Conservation (phyloP, 30 jellyfish, hydroid and myxozoan species). For the Phacellophora camtschatica region DNA sequence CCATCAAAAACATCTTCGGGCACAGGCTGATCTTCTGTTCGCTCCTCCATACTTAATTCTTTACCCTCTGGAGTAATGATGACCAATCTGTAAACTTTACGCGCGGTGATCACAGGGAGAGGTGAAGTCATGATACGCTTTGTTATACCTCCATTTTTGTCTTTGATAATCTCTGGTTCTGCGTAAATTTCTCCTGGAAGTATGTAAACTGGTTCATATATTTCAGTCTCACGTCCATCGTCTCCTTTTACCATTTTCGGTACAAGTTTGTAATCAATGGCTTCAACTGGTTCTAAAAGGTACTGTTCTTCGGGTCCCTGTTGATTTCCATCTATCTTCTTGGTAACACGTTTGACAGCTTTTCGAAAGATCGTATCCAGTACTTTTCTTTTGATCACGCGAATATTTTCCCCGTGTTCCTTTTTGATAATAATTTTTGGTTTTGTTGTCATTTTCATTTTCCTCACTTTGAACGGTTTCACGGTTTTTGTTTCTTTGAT, state of each 20-base stretch:
- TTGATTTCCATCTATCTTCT: conserved; percentile 47
- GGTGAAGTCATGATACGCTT: conserved; percentile 48
- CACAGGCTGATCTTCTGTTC: conserved; percentile 32
- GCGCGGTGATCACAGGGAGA: conserved; percentile 74
- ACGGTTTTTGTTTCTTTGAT: neutral
- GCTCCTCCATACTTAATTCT: conserved; percentile 21
- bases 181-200: conserved; percentile 20
- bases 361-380: neutral
- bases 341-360: conserved; percentile 25
- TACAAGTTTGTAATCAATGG: conserved; percentile 26
- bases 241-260: conserved; percentile 10
- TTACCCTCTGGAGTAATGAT: conserved; percentile 51
- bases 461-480: conserved; percentile 14
- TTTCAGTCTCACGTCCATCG: conserved; percentile 25
- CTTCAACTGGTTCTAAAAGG: conserved; percentile 81
- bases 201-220: conserved; percentile 11
- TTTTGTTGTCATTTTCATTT: neutral
- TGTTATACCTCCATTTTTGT: conserved; percentile 50
- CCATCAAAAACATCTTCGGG: conserved; percentile 32
- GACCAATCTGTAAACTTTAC: conserved; percentile 68
- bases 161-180: conserved; percentile 68
- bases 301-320: conserved; percentile 71
- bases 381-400: conserved; percentile 27
- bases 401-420: conserved; percentile 46
- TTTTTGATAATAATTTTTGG: conserved; percentile 15